Conservation (phyloP, 2,888 invertebrate species). For the Drosophila monieri region DNA sequence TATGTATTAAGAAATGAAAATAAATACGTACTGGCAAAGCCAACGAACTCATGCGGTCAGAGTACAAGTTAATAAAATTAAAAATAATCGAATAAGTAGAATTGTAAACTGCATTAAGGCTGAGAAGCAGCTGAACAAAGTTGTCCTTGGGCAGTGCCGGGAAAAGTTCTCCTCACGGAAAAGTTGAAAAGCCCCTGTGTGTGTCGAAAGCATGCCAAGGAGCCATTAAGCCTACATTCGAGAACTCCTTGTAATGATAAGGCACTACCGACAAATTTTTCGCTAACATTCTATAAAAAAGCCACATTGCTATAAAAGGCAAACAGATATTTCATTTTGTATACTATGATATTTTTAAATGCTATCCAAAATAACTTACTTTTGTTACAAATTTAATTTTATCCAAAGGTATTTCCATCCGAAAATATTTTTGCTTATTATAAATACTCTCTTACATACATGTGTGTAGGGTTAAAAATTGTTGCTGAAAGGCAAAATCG, state of each 20-base stretch:
- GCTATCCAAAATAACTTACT: background rate
- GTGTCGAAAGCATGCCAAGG: constrained; percentile 34
- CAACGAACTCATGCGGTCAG: constrained; percentile 12
- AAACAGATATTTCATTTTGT: background rate
- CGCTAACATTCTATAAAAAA: background rate
- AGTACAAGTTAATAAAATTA: constrained; percentile 24
- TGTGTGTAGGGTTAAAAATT: constrained; percentile 11
- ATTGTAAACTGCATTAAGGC: constrained; percentile 34
- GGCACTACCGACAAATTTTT: constrained; percentile 31
- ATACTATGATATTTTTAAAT: background rate
- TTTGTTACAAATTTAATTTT: background rate
- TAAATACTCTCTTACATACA: constrained; percentile 12
- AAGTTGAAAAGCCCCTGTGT: constrained; percentile 14
- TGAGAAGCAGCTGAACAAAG: constrained; percentile 13
- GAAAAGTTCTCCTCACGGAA: constrained; percentile 5
- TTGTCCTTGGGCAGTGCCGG: constrained; percentile 23
- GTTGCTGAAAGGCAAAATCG: constrained; percentile 37
- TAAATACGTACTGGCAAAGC: constrained; percentile 7
- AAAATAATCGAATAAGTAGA: constrained; percentile 29
- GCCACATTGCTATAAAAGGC: background rate
- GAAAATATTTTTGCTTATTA: constrained; percentile 7
- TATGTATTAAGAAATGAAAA: constrained; percentile 4
- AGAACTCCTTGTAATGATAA: constrained; percentile 25
- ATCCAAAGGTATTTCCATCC: background rate
- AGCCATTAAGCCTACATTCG: constrained; percentile 37